Conservation (phyloP, 1,140 invertebrate species). For the Pseudobourletiella spinata region DNA sequence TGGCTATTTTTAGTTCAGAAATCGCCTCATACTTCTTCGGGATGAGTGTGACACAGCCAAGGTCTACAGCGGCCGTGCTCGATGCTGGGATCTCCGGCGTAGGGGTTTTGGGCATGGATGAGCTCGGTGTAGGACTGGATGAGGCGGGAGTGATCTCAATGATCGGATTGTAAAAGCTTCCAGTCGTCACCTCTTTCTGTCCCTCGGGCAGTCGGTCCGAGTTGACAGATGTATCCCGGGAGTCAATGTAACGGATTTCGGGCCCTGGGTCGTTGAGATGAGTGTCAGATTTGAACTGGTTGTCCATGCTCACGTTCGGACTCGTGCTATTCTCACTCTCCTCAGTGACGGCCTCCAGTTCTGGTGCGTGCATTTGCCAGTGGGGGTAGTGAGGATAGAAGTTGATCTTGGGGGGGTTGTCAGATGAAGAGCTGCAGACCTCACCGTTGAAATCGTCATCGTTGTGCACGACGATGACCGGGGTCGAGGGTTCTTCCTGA, state of each 20-base stretch:
- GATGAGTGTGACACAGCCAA: conserved; percentile 26
- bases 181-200: not conserved
- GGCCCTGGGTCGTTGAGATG: not conserved
- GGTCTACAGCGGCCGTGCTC: not conserved
- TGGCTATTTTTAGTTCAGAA: conserved; percentile 21
- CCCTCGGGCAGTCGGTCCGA: not conserved
- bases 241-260: not conserved
- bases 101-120: not conserved
- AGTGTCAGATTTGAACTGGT: no score
- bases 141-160: conserved; percentile 34
- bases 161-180: conserved; percentile 5
- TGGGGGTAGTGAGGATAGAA: not conserved
- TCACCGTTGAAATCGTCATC: conserved; percentile 33
- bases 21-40: conserved; percentile 31
- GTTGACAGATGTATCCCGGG: not conserved
- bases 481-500: conserved; percentile 17
- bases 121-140: conserved; percentile 7
- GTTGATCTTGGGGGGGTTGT: conserved; percentile 6
- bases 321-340: conserved; percentile 15
- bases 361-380: conserved; percentile 13
- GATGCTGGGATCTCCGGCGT: not conserved
- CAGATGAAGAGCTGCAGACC: no score
- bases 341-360: conserved; percentile 21
- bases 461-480: no score
- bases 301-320: not conserved